Base-by-base conservation (phyloP, 2,888 invertebrate genomes). In the Dione juno region DNA sequence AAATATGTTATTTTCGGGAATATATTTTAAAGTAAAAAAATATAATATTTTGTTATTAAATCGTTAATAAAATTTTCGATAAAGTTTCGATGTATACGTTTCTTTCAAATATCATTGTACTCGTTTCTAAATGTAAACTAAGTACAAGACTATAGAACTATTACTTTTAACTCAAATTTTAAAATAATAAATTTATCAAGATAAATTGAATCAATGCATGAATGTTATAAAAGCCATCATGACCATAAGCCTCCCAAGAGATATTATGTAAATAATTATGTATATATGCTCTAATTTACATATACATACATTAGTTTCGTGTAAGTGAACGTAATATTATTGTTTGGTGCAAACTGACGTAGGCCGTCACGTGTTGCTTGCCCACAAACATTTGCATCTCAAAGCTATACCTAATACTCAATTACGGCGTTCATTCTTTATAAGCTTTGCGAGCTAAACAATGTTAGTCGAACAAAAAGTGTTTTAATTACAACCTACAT, bases 311-410 rank as follows among this genome's bases (percentile, higher is more conserved):
- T 72, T 71, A 74, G 52, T 50, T 71, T 16, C 59, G 67, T 70
- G 73, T 72, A 75, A 73, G 72, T 67, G 73, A 72, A 72, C 74
- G 73, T 73, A 70, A 75, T 74, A 75, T 74, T 74, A 75, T 74
- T 67, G 72, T 73, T 71, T 68, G 66, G 61, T 66, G 57, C 40
- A 61, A 50, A 66, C 65, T 59, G 72, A 68, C 70, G 67, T 59
- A 66, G 65, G 50, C 66, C 85, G 64, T 67, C 86, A 88, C 88
- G 85, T 89, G 88, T 88, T 86, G 88, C 86, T 82, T 80, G 83
- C 81, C 86, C 82, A 79, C 80, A 75, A 73, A 74, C 79, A 92
- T 91, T 90, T 86, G 84, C 91, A 92, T 90, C 84, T 88, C 91
- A 92, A 91, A 92, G 91, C 85, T 79, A 77, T 77, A 80, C 80